These are phyloP conservation scores for Pseudomyrmex gracilis DNA, from an alignment of 1,140 invertebrate genomes.

Conservation along the genomic window DNA sequence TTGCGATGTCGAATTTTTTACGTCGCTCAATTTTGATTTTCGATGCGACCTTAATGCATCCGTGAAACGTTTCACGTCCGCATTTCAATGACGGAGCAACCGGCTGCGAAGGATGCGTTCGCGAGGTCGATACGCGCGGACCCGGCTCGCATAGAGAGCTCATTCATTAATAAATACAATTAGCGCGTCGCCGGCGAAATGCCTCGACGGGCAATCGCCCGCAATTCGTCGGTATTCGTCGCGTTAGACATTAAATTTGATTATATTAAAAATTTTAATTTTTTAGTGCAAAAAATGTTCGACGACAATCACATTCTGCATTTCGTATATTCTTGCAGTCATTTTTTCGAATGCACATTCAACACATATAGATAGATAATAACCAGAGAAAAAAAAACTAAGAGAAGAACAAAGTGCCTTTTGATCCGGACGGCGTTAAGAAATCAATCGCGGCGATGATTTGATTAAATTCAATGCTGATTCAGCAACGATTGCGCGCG, in stretches of 20 bases:
- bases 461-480: constrained; percentile 44
- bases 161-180: constrained; percentile 61
- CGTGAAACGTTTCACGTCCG: background rate
- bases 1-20: background rate
- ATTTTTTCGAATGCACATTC: too few relatives aligned
- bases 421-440: constrained; percentile 33
- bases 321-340: too few relatives aligned
- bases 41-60: constrained; percentile 11
- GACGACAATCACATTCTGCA: too few relatives aligned
- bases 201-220: background rate
- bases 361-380: too few relatives aligned
- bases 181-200: constrained; percentile 29
- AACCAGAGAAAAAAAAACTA: too few relatives aligned
- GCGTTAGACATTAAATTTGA: background rate
- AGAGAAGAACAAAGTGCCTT: too few relatives aligned
- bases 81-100: background rate
- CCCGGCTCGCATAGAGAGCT: constrained; percentile 19
- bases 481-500: constrained; percentile 18
- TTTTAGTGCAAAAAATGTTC: too few relatives aligned
- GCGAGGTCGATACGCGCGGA: constrained; percentile 19
- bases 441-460: constrained; percentile 25
- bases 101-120: constrained; percentile 26
- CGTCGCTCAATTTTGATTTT: background rate
- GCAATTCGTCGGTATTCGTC: constrained; percentile 28
- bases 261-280: too few relatives aligned